phyloP scores from a whole-genome alignment of 30 jellyfish, hydroid and myxozoan genomes.

The Euphysa ruthae region DNA sequence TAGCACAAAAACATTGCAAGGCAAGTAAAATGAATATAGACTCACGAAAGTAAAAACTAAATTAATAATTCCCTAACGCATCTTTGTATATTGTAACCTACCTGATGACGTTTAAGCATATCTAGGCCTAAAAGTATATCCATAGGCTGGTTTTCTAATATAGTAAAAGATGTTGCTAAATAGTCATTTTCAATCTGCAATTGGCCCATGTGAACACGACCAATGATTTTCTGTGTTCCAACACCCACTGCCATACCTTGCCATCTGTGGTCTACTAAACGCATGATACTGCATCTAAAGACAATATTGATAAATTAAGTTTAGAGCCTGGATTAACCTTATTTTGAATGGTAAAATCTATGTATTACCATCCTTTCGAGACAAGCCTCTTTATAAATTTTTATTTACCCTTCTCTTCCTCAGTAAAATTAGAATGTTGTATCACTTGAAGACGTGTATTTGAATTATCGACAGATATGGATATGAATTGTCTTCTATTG shows the following conservation, averaged over 20 bases:
- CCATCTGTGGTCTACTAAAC: slow-evolving; percentile 88
- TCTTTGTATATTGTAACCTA: slow-evolving; percentile 6
- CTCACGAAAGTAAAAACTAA: too few relatives aligned
- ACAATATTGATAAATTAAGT: neutral
- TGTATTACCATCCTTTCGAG: too few relatives aligned
- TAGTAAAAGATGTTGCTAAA: slow-evolving; percentile 79
- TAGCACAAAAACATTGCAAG: too few relatives aligned
- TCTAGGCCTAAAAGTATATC: slow-evolving; percentile 90
- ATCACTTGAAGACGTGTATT: too few relatives aligned
- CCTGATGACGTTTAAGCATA: slow-evolving; percentile 98
- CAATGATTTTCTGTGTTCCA: slow-evolving; percentile 88
- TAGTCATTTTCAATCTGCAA: slow-evolving; percentile 76
- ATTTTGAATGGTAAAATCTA: too few relatives aligned
- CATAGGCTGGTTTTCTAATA: slow-evolving; percentile 90
- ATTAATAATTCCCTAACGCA: neutral
- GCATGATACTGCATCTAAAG: slow-evolving; percentile 59
- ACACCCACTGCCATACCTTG: slow-evolving; percentile 98
- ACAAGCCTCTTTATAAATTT: too few relatives aligned
- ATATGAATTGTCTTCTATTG: too few relatives aligned
- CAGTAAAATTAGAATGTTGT: too few relatives aligned
- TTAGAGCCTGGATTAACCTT: too few relatives aligned
- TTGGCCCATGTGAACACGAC: slow-evolving; percentile 90
- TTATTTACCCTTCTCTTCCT: too few relatives aligned
- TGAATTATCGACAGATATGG: too few relatives aligned
- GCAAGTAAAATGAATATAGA: too few relatives aligned